phyloP scores from a whole-genome alignment of 2,113 vertebrate genomes.

The Chelonoidis abingdonii region DNA sequence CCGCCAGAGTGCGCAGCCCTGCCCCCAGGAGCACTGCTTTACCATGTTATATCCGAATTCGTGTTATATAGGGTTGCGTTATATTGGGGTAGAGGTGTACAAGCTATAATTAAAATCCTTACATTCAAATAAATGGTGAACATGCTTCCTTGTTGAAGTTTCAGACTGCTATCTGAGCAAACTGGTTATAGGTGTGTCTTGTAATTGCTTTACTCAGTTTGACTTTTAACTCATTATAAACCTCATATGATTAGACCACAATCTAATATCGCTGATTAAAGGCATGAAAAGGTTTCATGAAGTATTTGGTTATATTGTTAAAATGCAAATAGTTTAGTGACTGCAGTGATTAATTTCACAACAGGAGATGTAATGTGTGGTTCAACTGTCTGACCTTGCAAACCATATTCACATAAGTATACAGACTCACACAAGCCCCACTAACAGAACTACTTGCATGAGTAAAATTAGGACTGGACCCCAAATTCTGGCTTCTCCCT shows the following conservation, averaged over 20 bases:
- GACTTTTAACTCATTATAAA: conserved; percentile 42
- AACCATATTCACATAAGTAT: background rate
- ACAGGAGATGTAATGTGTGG: background rate
- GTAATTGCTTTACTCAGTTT: conserved; percentile 52
- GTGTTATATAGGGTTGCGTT: no score
- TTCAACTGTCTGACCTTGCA: background rate
- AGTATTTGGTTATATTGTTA: background rate
- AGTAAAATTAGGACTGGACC: no score
- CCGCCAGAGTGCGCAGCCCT: no score
- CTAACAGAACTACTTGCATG: background rate
- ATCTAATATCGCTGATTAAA: background rate
- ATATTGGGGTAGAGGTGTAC: background rate
- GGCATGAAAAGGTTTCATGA: background rate
- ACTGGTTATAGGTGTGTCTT: conserved; percentile 41
- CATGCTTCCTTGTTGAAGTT: conserved; percentile 10
- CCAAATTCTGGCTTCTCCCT: background rate
- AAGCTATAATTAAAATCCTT: conserved; percentile 45
- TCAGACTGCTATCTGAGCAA: conserved; percentile 43
- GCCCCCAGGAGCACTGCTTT: no score
- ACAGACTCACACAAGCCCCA: background rate
- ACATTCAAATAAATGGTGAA: conserved; percentile 23
- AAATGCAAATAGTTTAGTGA: background rate
- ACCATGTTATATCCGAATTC: no score
- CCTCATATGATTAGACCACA: conserved; percentile 12
- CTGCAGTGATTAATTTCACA: background rate